Conservation (phyloP, 2,888 invertebrate genomes). For the Oxystoma pomonae region DNA sequence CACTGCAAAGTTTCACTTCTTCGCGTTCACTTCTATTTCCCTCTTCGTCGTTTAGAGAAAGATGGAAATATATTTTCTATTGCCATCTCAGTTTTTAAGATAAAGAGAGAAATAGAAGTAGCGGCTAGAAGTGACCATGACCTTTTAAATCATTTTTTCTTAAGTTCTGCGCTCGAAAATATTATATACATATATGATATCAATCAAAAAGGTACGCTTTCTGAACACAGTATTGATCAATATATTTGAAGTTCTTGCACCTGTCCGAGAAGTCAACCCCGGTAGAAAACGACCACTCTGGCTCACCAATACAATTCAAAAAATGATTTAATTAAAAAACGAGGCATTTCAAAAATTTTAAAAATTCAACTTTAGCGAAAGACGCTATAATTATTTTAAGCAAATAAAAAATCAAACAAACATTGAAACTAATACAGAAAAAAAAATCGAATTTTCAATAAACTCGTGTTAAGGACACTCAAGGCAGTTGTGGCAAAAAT, state of each 20-base stretch:
- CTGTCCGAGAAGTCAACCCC: too few species aligned
- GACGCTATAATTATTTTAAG: neutral
- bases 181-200: neutral
- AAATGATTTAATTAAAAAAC: neutral
- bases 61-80: too few species aligned
- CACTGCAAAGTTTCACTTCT: too few species aligned
- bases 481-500: neutral
- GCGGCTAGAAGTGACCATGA: too few species aligned
- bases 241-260: neutral
- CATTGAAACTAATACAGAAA: neutral
- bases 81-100: too few species aligned
- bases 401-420: neutral
- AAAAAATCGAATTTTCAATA: conserved; percentile 4
- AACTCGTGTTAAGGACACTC: neutral
- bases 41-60: too few species aligned
- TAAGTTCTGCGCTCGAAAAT: neutral
- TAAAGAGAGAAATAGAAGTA: too few species aligned
- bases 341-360: neutral
- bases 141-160: too few species aligned
- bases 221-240: neutral
- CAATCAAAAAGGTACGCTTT: neutral
- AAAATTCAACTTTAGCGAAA: conserved; percentile 2
- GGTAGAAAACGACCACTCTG: too few species aligned
- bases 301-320: neutral
- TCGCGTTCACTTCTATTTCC: too few species aligned